Evolutionary conservation across 2,888 invertebrate genomes (phyloP).

Genomic region (Punctoribates punctum): DNA sequence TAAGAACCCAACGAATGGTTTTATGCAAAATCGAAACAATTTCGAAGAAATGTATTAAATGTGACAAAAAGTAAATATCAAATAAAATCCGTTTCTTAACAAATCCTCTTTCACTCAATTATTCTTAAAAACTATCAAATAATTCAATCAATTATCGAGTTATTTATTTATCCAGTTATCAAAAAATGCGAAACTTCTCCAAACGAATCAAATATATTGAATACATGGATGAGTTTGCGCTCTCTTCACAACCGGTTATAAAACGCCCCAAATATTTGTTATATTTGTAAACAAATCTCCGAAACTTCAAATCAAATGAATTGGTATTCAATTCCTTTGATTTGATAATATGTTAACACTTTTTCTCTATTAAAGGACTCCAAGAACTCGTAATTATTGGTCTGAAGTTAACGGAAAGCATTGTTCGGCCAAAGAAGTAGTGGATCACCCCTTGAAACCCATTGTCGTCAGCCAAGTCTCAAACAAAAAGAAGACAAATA

Average conservation of each 20-base stretch:
- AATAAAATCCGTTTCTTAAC: background rate
- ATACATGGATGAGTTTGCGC: no score
- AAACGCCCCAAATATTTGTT: background rate
- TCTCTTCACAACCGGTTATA: no score
- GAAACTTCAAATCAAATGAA: background rate
- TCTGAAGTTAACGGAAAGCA: background rate
- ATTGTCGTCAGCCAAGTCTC: conserved; percentile 49
- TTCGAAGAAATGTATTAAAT: conserved; percentile 2
- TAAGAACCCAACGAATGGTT: background rate
- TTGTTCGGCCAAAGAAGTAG: conserved; percentile 47
- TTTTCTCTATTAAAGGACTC: background rate
- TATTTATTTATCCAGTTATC: no score
- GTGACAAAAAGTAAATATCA: background rate
- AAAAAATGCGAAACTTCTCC: no score
- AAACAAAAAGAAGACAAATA: background rate
- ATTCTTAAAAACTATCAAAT: no score
- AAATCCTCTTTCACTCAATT: no score
- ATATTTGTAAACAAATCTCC: background rate
- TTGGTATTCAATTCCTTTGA: background rate
- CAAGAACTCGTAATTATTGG: background rate
- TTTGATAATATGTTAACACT: background rate
- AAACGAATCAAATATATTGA: no score
- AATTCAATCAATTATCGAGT: no score
- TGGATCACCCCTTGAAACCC: conserved; percentile 53
- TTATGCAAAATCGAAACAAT: conserved; percentile 20